Base-by-base conservation (phyloP, 1,140 invertebrate species). In the Battus philenor region DNA sequence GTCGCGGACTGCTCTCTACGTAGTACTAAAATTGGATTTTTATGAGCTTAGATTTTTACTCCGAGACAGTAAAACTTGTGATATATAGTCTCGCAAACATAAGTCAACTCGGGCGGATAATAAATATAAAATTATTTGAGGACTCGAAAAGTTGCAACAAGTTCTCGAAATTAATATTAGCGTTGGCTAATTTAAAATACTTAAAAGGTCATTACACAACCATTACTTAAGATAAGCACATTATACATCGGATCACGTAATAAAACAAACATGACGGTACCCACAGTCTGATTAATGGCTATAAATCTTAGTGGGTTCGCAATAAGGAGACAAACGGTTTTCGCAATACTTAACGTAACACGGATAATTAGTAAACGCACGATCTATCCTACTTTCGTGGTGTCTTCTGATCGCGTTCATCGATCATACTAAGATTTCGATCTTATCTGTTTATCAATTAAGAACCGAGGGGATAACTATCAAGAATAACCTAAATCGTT, bases 351-450 rank as follows among this genome's bases (percentile, higher is more conserved):
- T 50, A 68, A 71, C 71, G 68, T 71, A 78, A 78, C 50, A 62
- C 54, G 32, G 61, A 69, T 73, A 72, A 79, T 79, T 76, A 79
- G 68, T 61, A 60, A 62, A 68, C 60, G 64, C 68, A 76, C 72
- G 68, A 79, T 64, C 62, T 72, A 74, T 71, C 54, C 68, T 62
- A 66, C 68, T 76, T 78, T 75, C 68, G 44, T 58, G 50, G 65
- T 48, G 43, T 59, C 62, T 59, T 67, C 63, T 62, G 59, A 69
- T 71, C 53, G 46, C 32, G 41, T 52, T 65, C 68, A 74, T 77
- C 68, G 63, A 64, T 66, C 63, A 71, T 67, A 47, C 22, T 24
- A 31, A 63, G 70, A 77, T 77, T 68, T 55, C 27, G 53, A 77
- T 77, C 70, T 72, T 50, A 58, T 62, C 60, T 51, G 33, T 47